These are phyloP conservation scores for Nasonovia ribisnigri DNA, from an alignment of 2,888 invertebrate genomes.

Conservation along the genomic window DNA sequence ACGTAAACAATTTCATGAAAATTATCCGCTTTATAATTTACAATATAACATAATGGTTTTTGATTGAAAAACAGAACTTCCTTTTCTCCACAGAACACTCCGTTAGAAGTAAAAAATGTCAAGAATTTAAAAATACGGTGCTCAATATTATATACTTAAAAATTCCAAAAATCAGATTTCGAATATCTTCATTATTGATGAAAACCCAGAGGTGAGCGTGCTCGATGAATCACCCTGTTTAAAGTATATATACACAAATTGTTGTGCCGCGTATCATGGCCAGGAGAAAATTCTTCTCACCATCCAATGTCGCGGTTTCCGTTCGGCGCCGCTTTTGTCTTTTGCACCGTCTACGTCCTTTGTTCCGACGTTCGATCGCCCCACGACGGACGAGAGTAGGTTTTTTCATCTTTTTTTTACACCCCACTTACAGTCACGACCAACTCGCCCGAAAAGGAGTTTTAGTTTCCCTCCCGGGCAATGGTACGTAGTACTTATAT, in stretches of 20 bases:
- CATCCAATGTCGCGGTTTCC: not conserved
- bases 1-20: not conserved
- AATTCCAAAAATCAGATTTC: not conserved
- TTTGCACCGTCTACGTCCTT: not conserved
- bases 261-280: not conserved
- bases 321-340: slow-evolving; percentile 9
- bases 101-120: not conserved
- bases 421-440: not conserved
- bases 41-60: not conserved
- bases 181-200: not conserved
- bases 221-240: not conserved
- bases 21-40: not conserved
- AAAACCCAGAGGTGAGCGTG: not conserved
- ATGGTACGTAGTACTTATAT: not conserved
- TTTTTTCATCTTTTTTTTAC: not conserved
- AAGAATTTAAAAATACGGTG: not conserved
- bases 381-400: not conserved
- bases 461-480: not conserved
- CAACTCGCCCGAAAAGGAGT: not conserved
- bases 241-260: not conserved
- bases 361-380: slow-evolving; percentile 3
- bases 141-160: not conserved
- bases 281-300: not conserved
- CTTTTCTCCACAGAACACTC: not conserved
- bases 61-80: not conserved